A percentile compares a stretch with the other conserved stretches of the same genome.
Evolutionary conservation across 2,113 vertebrate genomes (phyloP).

Genomic region (Amphiprion ocellaris): DNA sequence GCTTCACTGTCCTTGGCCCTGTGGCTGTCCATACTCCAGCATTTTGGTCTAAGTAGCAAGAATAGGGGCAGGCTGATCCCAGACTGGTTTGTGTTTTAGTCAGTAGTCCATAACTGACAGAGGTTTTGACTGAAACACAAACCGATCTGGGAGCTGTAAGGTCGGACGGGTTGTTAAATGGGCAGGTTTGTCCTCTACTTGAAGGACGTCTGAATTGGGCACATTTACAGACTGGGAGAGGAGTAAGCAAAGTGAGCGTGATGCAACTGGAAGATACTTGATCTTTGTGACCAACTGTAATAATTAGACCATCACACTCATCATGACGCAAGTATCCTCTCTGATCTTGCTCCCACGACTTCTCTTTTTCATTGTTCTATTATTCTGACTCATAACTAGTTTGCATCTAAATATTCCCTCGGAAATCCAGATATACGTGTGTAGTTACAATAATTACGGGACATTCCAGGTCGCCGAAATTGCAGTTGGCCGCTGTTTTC

Average conservation of each 20-base stretch:
- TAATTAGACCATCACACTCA: conserved; percentile 85
- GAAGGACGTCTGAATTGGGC: conserved; percentile 93
- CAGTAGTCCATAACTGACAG: background rate
- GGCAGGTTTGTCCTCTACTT: conserved; percentile 85
- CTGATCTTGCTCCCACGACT: conserved; percentile 65
- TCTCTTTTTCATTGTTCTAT: conserved; percentile 58
- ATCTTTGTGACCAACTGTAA: conserved; percentile 96
- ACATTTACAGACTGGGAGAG: conserved; percentile 83
- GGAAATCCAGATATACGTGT: conserved; percentile 67
- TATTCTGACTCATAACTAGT: conserved; percentile 83
- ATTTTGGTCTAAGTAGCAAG: conserved; percentile 70
- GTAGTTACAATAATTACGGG: conserved; percentile 56
- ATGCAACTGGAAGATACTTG: conserved; percentile 95
- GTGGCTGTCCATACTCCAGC: conserved; percentile 69
- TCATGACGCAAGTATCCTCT: conserved; percentile 78
- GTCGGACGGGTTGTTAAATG: conserved; percentile 46
- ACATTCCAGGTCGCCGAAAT: conserved; percentile 74
- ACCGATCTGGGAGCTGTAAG: conserved; percentile 53
- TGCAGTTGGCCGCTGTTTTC: conserved; percentile 46
- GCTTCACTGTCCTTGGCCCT: conserved; percentile 59
- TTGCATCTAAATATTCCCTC: conserved; percentile 87
- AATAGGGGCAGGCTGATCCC: conserved; percentile 42
- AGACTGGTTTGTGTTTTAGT: conserved; percentile 55
- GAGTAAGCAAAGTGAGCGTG: conserved; percentile 77
- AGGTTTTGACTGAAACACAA: conserved; percentile 55